phyloP scores from a whole-genome alignment of 2,888 invertebrate genomes.

The Parapristionchus giblindavisi region DNA sequence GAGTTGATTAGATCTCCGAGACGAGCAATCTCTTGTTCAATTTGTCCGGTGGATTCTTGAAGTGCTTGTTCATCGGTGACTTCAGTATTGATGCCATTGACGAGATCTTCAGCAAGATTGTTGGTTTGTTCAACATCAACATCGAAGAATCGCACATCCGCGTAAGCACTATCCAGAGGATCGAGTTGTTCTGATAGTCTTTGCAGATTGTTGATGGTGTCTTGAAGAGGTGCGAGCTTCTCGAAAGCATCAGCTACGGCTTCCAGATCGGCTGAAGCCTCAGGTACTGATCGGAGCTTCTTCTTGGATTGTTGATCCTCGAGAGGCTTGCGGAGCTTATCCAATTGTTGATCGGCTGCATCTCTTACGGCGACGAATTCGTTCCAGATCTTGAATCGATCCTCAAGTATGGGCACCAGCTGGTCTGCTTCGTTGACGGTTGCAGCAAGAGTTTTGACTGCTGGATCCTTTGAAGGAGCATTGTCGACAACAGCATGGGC shows the following conservation, averaged over 20 bases:
- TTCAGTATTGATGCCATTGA: slow-evolving; percentile 46
- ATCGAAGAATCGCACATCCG: slow-evolving; percentile 61
- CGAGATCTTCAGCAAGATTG: slow-evolving; percentile 53
- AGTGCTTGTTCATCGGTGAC: slow-evolving; percentile 50
- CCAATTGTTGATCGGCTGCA: slow-evolving; percentile 50
- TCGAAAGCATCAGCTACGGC: slow-evolving; percentile 41
- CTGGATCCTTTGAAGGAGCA: slow-evolving; percentile 41
- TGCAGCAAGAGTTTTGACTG: slow-evolving; percentile 29
- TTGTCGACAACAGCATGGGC: slow-evolving; percentile 37
- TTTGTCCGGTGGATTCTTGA: slow-evolving; percentile 48
- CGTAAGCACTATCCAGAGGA: slow-evolving; percentile 54
- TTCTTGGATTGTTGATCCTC: slow-evolving; percentile 43
- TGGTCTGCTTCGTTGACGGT: slow-evolving; percentile 30
- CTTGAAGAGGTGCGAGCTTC: slow-evolving; percentile 43
- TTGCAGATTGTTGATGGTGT: slow-evolving; percentile 49
- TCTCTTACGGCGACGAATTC: slow-evolving; percentile 55
- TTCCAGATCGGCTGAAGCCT: slow-evolving; percentile 43
- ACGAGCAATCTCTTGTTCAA: slow-evolving; percentile 46
- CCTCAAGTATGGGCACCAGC: slow-evolving; percentile 46
- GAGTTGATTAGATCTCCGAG: slow-evolving; percentile 35
- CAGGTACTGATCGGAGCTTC: slow-evolving; percentile 38
- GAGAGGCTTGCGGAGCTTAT: slow-evolving; percentile 45
- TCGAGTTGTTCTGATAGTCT: slow-evolving; percentile 39
- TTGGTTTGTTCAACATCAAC: slow-evolving; percentile 58
- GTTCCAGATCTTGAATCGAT: slow-evolving; percentile 48